Evolutionary conservation across 2,797 vertebrate genomes (phyloP), one percentile per base, ranked within the genome.

Genomic region (Girardinus metallicus): DNA sequence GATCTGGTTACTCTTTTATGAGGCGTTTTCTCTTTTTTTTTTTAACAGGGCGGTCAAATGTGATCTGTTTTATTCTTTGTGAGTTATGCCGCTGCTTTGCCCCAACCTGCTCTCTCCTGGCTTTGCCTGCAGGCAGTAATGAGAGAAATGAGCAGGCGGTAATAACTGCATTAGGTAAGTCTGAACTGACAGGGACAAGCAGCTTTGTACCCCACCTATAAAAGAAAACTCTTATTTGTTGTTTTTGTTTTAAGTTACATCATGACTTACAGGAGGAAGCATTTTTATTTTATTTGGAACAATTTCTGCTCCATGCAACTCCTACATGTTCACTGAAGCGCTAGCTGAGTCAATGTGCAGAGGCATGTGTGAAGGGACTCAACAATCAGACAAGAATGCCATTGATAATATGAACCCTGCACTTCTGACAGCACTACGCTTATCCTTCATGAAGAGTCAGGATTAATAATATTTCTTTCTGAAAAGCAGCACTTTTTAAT

Each of bases 81-180:
- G 62, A 90, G 81, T 85, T 88, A 84, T 80, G 80, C 80, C 13
- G 34, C 76, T 31, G 53, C 77, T 34, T 70, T 91, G 93, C 77
- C 87, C 23, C 21, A 79, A 90, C 93, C 77, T 91, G 91, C 81
- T 87, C 79, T 87, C 70, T 80, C 80, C 70, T 88, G 77, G 87
- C 79, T 47, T 79, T 68, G 85, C 88, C 90, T 62, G 36, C 11
- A 81, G 89, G 86, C 87, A 81, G 44, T 66, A 64, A 72, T 51
- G 47, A 79, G 46, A 73, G 62, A 78, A 71, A 13, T 71, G 68
- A 18, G 43, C 34, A 34, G 68, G 34, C 64, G 80, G 51, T 83
- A 74, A 84, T 83, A 84, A 80, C 79, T 76, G 36, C 76, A 43
- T 75, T 72, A 46, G 76, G 74, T 80, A 79, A 82, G 75, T 83